Evolutionary conservation across 1,140 invertebrate species (phyloP).

Genomic region (Hesperophylax magnus): DNA sequence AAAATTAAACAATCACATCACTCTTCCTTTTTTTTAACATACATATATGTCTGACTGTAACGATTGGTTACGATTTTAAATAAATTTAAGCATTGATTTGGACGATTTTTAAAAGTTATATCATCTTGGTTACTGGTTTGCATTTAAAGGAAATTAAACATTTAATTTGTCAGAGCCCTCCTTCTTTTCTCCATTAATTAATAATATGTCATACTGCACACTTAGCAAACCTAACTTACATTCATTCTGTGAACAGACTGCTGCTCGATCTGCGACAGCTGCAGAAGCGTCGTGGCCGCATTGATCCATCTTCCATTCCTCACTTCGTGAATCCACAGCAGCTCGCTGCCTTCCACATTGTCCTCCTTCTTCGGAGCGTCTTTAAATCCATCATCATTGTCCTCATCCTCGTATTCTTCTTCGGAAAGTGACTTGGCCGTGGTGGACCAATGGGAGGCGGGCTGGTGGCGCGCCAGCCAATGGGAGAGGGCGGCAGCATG

Average conservation of each 20-base stretch:
- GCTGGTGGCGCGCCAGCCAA: conserved; percentile 43
- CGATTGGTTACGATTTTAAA: too few species aligned
- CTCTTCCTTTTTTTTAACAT: too few species aligned
- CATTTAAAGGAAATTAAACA: too few species aligned
- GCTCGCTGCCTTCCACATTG: conserved; percentile 38
- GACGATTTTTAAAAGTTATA: too few species aligned
- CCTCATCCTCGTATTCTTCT: neutral
- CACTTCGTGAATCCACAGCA: conserved; percentile 54
- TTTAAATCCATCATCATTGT: conserved; percentile 11
- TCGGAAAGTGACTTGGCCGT: neutral
- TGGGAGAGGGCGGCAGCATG: conserved; percentile 32
- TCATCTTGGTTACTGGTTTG: too few species aligned
- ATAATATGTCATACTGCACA: too few species aligned
- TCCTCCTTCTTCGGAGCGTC: neutral
- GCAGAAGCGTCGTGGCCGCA: conserved; percentile 77
- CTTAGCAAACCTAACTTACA: conserved; percentile 61
- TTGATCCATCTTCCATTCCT: conserved; percentile 53
- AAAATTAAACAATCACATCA: too few species aligned
- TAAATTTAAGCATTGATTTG: too few species aligned
- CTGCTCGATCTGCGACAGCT: conserved; percentile 77
- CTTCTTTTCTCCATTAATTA: too few species aligned
- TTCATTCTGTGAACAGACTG: conserved; percentile 82
- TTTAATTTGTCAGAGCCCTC: too few species aligned
- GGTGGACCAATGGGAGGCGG: neutral
- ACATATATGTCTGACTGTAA: too few species aligned